Conservation (phyloP, 2,113 vertebrate genomes). For the Cynopterus brachyotis region DNA sequence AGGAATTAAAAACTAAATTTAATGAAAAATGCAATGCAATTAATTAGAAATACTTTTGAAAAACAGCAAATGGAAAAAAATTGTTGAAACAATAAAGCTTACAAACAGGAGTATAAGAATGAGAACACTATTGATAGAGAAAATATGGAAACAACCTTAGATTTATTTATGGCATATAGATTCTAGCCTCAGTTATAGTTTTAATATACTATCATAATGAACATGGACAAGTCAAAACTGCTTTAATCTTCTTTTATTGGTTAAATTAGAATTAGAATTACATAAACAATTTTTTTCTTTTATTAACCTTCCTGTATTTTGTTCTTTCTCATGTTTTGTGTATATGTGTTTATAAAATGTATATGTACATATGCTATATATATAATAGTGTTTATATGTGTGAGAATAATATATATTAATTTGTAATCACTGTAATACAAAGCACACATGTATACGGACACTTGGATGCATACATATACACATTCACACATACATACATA, state of each 20-base stretch:
- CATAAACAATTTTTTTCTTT: not conserved
- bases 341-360: not conserved
- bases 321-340: not conserved
- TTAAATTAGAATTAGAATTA: not conserved
- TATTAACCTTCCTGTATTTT: not conserved
- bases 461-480: not conserved
- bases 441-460: not conserved
- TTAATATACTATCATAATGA: not conserved
- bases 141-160: not conserved
- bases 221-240: not conserved
- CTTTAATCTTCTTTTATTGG: not conserved
- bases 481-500: not conserved
- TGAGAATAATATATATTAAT: not conserved
- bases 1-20: not conserved
- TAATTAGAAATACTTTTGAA: constrained; percentile 2
- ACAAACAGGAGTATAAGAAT: not conserved
- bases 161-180: not conserved
- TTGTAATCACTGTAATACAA: not conserved
- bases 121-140: not conserved
- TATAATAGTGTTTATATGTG: not conserved
- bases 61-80: not conserved
- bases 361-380: not conserved
- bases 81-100: not conserved
- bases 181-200: not conserved
- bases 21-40: not conserved